Evolutionary conservation across 2,113 vertebrate genomes (phyloP).

Genomic region (Cyanoderma ruficeps): DNA sequence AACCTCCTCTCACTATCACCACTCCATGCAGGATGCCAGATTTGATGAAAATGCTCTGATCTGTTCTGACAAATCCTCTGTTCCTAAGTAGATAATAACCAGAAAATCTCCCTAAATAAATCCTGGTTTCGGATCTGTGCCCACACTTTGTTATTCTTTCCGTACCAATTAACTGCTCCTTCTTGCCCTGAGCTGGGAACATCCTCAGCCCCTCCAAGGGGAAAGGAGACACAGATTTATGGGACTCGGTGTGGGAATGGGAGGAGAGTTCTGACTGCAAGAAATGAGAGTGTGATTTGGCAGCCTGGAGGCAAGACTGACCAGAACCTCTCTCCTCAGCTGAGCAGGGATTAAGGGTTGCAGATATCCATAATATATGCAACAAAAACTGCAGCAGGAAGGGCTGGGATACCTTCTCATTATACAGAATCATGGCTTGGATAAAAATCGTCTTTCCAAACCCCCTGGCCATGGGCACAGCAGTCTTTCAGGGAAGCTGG

Average conservation of each 20-base stretch:
- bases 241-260: background rate
- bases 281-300: background rate
- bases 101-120: constrained; percentile 30
- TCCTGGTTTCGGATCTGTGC: background rate
- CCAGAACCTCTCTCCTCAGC: background rate
- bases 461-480: fast-evolving
- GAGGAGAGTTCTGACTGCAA: background rate
- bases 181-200: background rate
- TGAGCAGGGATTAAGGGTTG: background rate
- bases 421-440: background rate
- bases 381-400: background rate
- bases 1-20: background rate
- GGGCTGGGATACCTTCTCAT: constrained; percentile 9
- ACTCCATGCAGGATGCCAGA: background rate
- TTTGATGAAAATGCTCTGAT: background rate
- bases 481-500: constrained; percentile 34
- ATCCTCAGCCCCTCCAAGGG: background rate
- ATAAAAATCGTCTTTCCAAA: background rate
- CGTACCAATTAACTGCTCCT: background rate
- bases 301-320: background rate
- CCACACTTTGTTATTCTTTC: background rate
- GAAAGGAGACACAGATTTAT: background rate
- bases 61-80: constrained; percentile 31
- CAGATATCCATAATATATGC: background rate
- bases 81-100: constrained; percentile 28